These are phyloP conservation scores for Dicaeum eximium DNA, from an alignment of 2,113 vertebrate species.

Conservation along the genomic window DNA sequence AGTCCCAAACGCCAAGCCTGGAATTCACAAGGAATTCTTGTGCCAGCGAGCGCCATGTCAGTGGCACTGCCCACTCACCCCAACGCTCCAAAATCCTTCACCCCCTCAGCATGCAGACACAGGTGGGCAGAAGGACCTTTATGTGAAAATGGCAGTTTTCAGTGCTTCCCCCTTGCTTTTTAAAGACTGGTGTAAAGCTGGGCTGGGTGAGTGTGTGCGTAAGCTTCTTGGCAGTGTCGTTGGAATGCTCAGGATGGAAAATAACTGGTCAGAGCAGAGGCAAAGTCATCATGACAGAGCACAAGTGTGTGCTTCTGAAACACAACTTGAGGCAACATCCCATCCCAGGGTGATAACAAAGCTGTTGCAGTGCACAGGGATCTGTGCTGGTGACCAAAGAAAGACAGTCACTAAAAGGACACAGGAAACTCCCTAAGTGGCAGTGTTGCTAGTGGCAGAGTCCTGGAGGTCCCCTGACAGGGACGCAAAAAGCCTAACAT, in stretches of 20 bases:
- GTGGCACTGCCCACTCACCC: accelerated
- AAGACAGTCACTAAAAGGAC: background rate
- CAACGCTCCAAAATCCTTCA: accelerated
- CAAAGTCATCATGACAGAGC: background rate
- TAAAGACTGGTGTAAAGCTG: background rate
- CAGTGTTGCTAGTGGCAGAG: accelerated
- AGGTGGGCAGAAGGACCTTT: background rate
- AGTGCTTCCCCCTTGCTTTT: background rate
- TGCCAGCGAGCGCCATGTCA: accelerated
- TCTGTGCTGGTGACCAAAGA: background rate
- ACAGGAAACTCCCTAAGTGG: accelerated
- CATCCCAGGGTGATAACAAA: background rate
- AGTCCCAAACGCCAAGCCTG: accelerated
- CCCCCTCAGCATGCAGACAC: accelerated
- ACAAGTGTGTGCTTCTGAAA: background rate
- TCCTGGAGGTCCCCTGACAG: background rate
- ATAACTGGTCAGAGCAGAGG: background rate
- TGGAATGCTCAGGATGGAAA: background rate
- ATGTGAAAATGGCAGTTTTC: background rate
- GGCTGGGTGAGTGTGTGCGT: accelerated
- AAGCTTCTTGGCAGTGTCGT: background rate
- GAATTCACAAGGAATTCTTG: background rate
- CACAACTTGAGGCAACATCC: background rate
- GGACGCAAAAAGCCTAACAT: background rate
- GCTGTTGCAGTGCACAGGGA: background rate